Base-by-base conservation (phyloP, 2,888 invertebrate species). In the Galeruca laticollis region DNA sequence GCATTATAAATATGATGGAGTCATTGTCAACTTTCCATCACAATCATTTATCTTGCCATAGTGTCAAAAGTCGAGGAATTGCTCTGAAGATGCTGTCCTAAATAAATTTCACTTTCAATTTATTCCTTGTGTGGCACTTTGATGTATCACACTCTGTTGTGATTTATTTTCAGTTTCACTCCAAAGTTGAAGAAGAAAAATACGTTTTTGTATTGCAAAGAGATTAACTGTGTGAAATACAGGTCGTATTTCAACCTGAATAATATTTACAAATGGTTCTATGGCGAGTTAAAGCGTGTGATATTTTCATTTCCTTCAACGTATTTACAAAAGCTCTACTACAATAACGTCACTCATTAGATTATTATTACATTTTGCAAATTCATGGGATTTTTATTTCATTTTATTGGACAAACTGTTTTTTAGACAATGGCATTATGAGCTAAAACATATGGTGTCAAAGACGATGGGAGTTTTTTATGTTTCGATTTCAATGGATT, bases 71-170 rank as follows among this genome's bases (percentile, higher is more conserved):
- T 73, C 75, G 65, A 72, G 69, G 70, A 70, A 70, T 69, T 71
- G 70, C 74, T 73, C 37, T 52, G 65, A 64, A 56, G 64, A 54
- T 56, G 59, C 57, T 60, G 60, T 57, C 60, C 68, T 60, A 71
- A 73, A 75, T 75, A 75, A 73, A 75, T 71, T 73, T 75, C 75
- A 70, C 75, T 73, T 75, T 75, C 73, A 73, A 75, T 75, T 75
- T 75, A 74, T 75, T 68, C 70, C 69, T 69, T 54, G 60, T 67
- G 61, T 72, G 72, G 71, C 72, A 74, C 62, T 74, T 72, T 74
- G 74, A 74, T 74, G 69, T 74, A 74, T 74, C 70, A 60, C 72
- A 54, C 61, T 62, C 60, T 72, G 65, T 66, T 72, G 72, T 74
- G 74, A 74, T 74, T 74, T 71, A 74, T 74, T 69, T 70, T 71